phyloP scores from a whole-genome alignment of 2,888 invertebrate species.

The Lochmaea crataegi region DNA sequence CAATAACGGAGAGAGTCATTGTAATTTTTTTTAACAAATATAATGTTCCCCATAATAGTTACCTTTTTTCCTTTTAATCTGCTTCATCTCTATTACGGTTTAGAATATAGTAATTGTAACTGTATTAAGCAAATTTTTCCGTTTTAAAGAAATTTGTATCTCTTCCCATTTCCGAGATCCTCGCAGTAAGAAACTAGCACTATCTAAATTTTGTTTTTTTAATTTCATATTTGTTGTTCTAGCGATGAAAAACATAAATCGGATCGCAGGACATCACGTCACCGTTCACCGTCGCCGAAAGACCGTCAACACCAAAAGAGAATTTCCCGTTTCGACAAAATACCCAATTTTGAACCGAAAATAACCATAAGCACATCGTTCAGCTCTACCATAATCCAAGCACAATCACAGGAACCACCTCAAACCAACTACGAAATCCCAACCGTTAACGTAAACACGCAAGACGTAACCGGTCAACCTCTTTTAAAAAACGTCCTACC shows the following conservation, averaged over 20 bases:
- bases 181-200: too few species aligned
- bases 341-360: slow-evolving; percentile 58
- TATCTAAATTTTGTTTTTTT: not conserved
- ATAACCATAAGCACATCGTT: slow-evolving; percentile 61
- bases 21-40: too few species aligned
- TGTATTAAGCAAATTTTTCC: too few species aligned
- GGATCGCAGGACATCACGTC: slow-evolving; percentile 55
- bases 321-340: slow-evolving; percentile 60
- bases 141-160: too few species aligned
- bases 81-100: too few species aligned
- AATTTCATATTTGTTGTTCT: slow-evolving; percentile 36
- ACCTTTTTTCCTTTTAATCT: too few species aligned
- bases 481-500: slow-evolving; percentile 48
- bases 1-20: too few species aligned
- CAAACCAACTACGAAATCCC: slow-evolving; percentile 43
- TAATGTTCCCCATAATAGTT: too few species aligned
- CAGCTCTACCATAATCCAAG: slow-evolving; percentile 46
- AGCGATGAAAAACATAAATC: slow-evolving; percentile 58
- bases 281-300: slow-evolving; percentile 57
- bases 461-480: slow-evolving; percentile 60
- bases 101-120: too few species aligned
- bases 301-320: slow-evolving; percentile 52
- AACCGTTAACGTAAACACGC: slow-evolving; percentile 50
- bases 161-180: too few species aligned
- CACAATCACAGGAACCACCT: slow-evolving; percentile 33